Evolutionary conservation across 2,113 vertebrate genomes (phyloP).

Genomic region (Dipodomys spectabilis): DNA sequence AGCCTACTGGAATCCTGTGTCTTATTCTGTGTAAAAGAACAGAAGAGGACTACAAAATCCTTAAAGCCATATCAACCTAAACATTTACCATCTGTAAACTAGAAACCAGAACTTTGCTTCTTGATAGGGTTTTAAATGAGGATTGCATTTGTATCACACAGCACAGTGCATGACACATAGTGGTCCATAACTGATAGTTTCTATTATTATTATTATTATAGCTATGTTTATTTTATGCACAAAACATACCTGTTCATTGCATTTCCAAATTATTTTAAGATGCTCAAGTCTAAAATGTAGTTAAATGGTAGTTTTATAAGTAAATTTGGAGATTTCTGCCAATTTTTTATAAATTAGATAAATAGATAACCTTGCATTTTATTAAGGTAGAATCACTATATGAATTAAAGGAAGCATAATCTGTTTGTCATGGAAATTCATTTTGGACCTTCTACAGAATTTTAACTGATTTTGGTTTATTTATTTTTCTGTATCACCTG

Average conservation of each 20-base stretch:
- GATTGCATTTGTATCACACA: background rate
- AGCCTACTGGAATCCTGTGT: background rate
- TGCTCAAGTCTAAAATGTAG: background rate
- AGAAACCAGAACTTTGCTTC: background rate
- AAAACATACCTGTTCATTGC: background rate
- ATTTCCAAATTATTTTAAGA: slow-evolving; percentile 47
- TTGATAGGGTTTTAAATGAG: slow-evolving; percentile 11
- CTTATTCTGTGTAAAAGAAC: background rate
- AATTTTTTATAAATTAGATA: slow-evolving; percentile 16
- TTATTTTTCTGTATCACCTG: background rate
- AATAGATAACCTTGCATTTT: background rate
- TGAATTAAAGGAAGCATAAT: slow-evolving; percentile 34
- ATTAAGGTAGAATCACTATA: background rate
- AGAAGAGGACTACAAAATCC: background rate
- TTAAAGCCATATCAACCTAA: background rate
- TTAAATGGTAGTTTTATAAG: background rate
- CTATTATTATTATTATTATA: background rate
- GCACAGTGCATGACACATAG: background rate
- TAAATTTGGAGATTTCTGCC: slow-evolving; percentile 4
- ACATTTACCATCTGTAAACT: background rate
- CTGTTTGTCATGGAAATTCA: background rate
- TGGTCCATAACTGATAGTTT: background rate
- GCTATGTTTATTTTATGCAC: slow-evolving; percentile 3
- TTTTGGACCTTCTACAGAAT: background rate
- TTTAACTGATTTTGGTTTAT: slow-evolving; percentile 44